Percentiles rank a stretch among this genome's conserved stretches.
Conservation (phyloP, 2,113 vertebrate genomes). For the Triplophysa rosa region DNA sequence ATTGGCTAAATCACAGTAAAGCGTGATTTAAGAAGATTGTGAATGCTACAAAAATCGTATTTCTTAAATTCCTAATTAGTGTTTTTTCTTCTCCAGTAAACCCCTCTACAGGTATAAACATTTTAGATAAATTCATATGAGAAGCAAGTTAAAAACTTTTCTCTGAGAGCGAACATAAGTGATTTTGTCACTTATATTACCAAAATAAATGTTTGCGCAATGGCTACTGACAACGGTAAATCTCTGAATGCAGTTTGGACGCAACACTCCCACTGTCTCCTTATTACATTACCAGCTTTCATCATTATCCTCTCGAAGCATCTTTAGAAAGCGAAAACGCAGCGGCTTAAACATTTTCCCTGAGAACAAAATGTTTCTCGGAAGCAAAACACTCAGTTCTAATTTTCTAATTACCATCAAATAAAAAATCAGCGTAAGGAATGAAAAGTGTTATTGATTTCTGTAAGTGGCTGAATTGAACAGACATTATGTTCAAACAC, state of each 20-base stretch:
- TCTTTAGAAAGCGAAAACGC: conserved; percentile 12
- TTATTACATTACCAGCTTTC: background rate
- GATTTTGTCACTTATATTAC: background rate
- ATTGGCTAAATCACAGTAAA: background rate
- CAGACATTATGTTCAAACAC: conserved; percentile 6
- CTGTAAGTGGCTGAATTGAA: background rate
- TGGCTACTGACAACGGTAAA: background rate
- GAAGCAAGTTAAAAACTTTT: background rate
- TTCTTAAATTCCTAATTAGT: too few relatives aligned
- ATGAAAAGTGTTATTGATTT: background rate
- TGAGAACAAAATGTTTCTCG: conserved; percentile 5
- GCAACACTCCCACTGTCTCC: conserved; percentile 3
- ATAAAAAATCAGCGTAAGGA: background rate
- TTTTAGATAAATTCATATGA: background rate
- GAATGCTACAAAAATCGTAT: background rate
- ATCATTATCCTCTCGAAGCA: background rate
- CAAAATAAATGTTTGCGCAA: background rate
- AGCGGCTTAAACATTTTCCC: background rate
- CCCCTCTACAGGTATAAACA: background rate
- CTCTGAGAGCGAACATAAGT: background rate
- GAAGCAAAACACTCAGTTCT: background rate
- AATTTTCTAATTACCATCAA: conserved; percentile 28
- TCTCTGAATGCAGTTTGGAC: conserved; percentile 6
- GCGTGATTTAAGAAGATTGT: too few relatives aligned
- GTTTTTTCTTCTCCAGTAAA: background rate